These are phyloP conservation scores for Catalaphyllia jardinei DNA, from an alignment of 64 coral and sea anemone genomes.

Conservation along the genomic window DNA sequence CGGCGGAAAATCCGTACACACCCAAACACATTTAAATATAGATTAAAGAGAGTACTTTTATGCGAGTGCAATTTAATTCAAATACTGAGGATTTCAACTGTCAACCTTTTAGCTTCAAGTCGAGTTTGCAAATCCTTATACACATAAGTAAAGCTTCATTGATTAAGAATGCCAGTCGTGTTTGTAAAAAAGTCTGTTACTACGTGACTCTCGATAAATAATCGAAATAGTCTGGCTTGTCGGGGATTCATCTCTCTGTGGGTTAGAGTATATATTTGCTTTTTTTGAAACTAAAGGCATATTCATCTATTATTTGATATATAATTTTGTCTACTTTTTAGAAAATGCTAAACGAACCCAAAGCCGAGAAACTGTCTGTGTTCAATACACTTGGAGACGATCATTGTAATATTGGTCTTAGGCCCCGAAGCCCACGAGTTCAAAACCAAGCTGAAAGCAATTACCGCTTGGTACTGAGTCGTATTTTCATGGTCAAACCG, in stretches of 20 bases:
- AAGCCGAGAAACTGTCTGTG: neutral
- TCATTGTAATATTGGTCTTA: neutral
- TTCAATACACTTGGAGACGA: neutral
- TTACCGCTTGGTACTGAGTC: neutral
- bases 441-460: neutral
- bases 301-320: too few relatives aligned
- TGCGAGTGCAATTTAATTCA: neutral
- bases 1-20: too few relatives aligned
- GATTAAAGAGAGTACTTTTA: neutral
- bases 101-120: neutral
- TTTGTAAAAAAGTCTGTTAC: neutral
- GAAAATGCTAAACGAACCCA: too few relatives aligned
- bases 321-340: too few relatives aligned
- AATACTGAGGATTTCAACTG: neutral
- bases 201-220: neutral
- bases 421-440: neutral
- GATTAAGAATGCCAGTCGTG: neutral
- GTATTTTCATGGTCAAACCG: neutral
- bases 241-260: neutral
- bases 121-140: neutral
- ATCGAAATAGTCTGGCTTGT: neutral
- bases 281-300: too few relatives aligned
- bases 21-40: too few relatives aligned
- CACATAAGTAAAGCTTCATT: neutral
- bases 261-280: neutral